Base-by-base conservation (phyloP, 2,888 invertebrate genomes). In the Amorpha juglandis region DNA sequence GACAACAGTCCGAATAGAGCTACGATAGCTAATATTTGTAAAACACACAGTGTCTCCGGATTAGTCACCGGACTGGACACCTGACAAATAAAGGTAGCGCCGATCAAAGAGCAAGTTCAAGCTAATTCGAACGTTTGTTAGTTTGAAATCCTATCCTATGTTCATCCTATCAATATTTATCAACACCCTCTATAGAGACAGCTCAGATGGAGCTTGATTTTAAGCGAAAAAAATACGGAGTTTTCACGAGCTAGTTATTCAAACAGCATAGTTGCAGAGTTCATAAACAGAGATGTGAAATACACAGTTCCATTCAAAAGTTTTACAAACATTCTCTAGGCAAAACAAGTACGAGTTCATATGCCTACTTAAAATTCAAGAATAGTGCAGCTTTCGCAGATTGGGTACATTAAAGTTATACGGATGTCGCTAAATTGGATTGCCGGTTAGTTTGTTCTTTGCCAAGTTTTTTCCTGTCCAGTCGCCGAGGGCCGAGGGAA, bases 371-470 rank as follows among this genome's bases (percentile, higher is more conserved):
- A 83, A 86, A 89, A 88, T 87, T 84, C 82, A 80, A 83, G 83
- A 83, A 81, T 85, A 83, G 81, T 80, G 83, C 82, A 83, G 86
- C 87, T 77, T 79, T 89, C 88, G 87, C 88, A 86, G 90, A 90
- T 91, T 90, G 86, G 88, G 88, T 87, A 91, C 90, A 91, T 91
- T 91, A 89, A 91, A 91, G 90, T 92, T 89, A 89, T 88, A 89
- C 89, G 87, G 87, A 88, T 88, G 89, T 85, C 82, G 88, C 87
- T 88, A 90, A 90, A 91, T 90, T 91, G 91, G 88, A 88, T 86
- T 87, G 89, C 86, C 87, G 89, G 91, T 88, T 91, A 91, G 90
- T 91, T 92, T 90, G 89, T 90, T 89, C 90, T 88, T 91, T 86
- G 88, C 88, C 89, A 91, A 91, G 90, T 92, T 91, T 90, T 91